Evolutionary conservation across 2,888 invertebrate genomes (phyloP), one percentile per base, ranked within the genome.

Genomic region (Seira sanloemensis): DNA sequence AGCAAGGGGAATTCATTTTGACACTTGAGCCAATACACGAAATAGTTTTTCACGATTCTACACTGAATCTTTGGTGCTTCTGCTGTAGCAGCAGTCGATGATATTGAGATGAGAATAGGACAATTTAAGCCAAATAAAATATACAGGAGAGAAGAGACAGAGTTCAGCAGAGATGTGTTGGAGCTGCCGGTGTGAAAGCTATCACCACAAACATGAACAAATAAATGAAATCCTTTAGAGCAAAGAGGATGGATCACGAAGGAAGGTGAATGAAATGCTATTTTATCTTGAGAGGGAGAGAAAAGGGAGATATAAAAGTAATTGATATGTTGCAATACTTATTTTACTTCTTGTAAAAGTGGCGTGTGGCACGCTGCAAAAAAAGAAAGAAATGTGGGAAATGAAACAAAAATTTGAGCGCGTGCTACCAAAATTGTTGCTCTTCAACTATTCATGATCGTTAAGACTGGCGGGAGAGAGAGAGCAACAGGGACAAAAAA

Each of bases 1-100:
- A 46, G 72, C 67, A 21, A 54, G 62, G 77, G 82, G 82, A 82
- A 82, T 82, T 82, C 68, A 66, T 73, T 73, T 82, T 82, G 82
- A 82, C 82, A 82, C 67, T 82, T 77, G 77, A 73, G 82, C 73
- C 76, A 65, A 71, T 71, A 66, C 46, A n/a, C n/a, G 37, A 12
- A 37, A 37, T 37, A 37, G 12, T 7, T 37, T 37, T 12, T 37
- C 37, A 12, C 37, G 4, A 7, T 4, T 37, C 37, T 37, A n/a
- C n/a, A n/a, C n/a, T n/a, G n/a, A n/a, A n/a, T n/a, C n/a, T n/a
- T n/a, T n/a, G n/a, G n/a, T n/a, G n/a, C n/a, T n/a, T n/a, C n/a
- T n/a, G n/a, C n/a, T n/a, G n/a, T n/a, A n/a, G n/a, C n/a, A 37
- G 37, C n/a, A n/a, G 37, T 37, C 37, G 37, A 7, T 37, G 37